Evolutionary conservation across 2,113 vertebrate genomes (phyloP).

Genomic region (Oreochromis aureus): DNA sequence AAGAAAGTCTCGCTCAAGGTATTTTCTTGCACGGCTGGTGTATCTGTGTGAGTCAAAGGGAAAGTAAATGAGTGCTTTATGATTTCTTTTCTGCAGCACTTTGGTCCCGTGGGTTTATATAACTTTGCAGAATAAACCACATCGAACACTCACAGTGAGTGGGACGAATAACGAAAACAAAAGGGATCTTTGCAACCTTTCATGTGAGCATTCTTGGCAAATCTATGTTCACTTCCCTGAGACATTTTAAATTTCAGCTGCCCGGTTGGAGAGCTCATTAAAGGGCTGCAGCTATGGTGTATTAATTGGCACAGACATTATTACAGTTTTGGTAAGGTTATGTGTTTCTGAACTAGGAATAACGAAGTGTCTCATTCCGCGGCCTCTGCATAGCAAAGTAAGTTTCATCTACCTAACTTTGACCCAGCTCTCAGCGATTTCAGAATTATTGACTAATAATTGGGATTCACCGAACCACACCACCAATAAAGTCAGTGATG

Average conservation of each 20-base stretch:
- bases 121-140: constrained; percentile 39
- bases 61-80: constrained; percentile 53
- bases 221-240: constrained; percentile 18
- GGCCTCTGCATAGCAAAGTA: not conserved
- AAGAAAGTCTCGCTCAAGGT: constrained; percentile 4
- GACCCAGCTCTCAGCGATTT: not conserved
- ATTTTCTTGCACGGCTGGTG: constrained; percentile 30
- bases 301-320: constrained; percentile 10
- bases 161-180: constrained; percentile 39
- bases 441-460: constrained; percentile 2
- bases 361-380: not conserved
- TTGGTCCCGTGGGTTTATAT: constrained; percentile 40
- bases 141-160: constrained; percentile 40
- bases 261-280: constrained; percentile 26
- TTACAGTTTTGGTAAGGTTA: not conserved
- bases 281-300: constrained; percentile 17
- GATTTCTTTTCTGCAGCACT: constrained; percentile 34
- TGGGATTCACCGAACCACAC: not conserved
- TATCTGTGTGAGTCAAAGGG: constrained; percentile 31
- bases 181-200: constrained; percentile 45
- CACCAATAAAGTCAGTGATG: not conserved
- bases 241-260: constrained; percentile 26
- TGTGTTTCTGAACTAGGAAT: not conserved
- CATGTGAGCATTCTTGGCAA: constrained; percentile 56
- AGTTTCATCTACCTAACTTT: not conserved